These are phyloP conservation scores for Zootermopsis nevadensis DNA, from an alignment of 2,888 invertebrate species.

Conservation along the genomic window DNA sequence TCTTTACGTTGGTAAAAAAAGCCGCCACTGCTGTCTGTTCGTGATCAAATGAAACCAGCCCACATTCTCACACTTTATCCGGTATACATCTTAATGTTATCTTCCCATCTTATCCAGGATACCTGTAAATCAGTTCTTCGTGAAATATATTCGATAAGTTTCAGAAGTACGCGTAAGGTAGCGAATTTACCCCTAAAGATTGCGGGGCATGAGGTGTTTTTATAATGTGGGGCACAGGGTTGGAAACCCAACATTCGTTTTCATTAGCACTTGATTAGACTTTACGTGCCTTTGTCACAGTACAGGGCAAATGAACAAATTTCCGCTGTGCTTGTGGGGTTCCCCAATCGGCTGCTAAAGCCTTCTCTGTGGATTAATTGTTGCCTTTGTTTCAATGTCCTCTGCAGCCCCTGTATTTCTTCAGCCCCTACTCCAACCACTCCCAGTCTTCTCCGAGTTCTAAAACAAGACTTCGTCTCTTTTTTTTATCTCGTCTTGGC, in stretches of 20 bases:
- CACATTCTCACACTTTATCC: too few species aligned
- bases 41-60: too few species aligned
- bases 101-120: too few species aligned
- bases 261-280: conserved; percentile 49
- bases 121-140: too few species aligned
- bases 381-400: conserved; percentile 35
- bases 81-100: too few species aligned
- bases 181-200: background rate
- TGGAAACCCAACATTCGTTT: conserved; percentile 50
- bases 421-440: background rate
- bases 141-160: too few species aligned
- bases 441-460: background rate
- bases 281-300: conserved; percentile 41
- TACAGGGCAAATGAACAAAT: conserved; percentile 53
- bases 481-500: background rate
- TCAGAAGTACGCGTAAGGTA: background rate
- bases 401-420: conserved; percentile 7
- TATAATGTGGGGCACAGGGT: conserved; percentile 19
- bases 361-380: conserved; percentile 38
- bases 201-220: conserved; percentile 25
- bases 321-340: conserved; percentile 52
- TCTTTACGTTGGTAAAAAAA: too few species aligned
- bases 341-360: conserved; percentile 51
- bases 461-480: background rate
- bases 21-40: too few species aligned